Base-by-base conservation (phyloP, 2,888 invertebrate species). In the Xestia sexstrigata region DNA sequence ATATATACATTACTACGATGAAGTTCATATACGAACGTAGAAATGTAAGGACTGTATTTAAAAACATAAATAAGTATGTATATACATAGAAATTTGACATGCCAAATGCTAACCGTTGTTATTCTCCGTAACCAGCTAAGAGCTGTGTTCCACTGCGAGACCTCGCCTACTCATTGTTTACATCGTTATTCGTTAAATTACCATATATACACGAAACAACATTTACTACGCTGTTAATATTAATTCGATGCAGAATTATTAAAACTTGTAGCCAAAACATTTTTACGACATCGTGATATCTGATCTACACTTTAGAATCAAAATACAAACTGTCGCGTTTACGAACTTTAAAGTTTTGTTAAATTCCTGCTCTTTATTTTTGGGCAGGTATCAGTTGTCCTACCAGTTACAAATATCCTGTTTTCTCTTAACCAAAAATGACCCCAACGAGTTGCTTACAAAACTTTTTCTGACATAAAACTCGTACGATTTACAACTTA, bases 371-470 rank as follows among this genome's bases (percentile, higher is more conserved):
- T 35, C 35, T 35, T 35, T 35, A 35, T 35, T 35, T 60, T 69
- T 67, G 58, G 45, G 70, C 81, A 74, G 55, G 81, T 79, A 81
- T 66, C 72, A 67, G 69, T 80, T 30, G 76, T 42, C 68, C 74
- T 82, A 73, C 82, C 70, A 84, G 78, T 79, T 78, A 63, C 70
- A 58, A 52, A 60, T 11, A 71, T 71, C 81, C 66, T 74, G 86
- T 82, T 85, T 77, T 82, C 74, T 82, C 60, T 68, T 71, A 55
- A 42, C n/a, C 52, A 65, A 49, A 68, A 76, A 60, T 42, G 39
- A 69, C 62, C 26, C 30, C 65, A 47, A 13, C 58, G 42, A 74
- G 73, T 63, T 55, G 45, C 30, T 35, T 30, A 63, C 9, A 58
- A 60, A 75, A 78, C 49, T 82, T 73, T 76, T 81, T 72, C 23